Conservation (phyloP, 2,113 vertebrate genomes). For the Platysteira castanea region DNA sequence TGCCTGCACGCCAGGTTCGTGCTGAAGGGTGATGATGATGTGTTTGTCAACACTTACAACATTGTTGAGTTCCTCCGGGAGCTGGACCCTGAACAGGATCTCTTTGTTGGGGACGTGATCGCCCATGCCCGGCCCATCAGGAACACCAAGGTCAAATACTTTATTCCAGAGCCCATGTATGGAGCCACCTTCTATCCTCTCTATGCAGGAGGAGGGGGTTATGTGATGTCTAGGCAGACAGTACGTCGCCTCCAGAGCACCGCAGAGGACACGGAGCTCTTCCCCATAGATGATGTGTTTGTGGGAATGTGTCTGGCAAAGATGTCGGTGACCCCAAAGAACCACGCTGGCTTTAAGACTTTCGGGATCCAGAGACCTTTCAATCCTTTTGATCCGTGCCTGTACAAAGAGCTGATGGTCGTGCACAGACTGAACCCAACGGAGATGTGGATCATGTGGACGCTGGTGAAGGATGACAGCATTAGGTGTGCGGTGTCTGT, state of each 20-base stretch:
- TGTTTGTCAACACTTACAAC: slow-evolving; percentile 77
- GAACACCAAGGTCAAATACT: slow-evolving; percentile 75
- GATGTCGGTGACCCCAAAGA: slow-evolving; percentile 66
- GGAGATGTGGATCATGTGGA: slow-evolving; percentile 82
- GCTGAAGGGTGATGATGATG: slow-evolving; percentile 76
- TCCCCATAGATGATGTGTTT: slow-evolving; percentile 80
- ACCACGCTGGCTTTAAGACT: slow-evolving; percentile 77
- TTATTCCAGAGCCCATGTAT: slow-evolving; percentile 74
- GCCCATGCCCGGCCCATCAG: slow-evolving; percentile 70
- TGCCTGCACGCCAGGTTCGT: slow-evolving; percentile 62
- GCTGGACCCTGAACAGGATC: slow-evolving; percentile 60
- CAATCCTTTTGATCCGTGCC: slow-evolving; percentile 72
- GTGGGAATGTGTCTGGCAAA: slow-evolving; percentile 78
- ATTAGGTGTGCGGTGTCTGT: slow-evolving; percentile 48
- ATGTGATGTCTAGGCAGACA: slow-evolving; percentile 74
- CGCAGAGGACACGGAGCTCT: slow-evolving; percentile 60
- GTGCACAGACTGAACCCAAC: slow-evolving; percentile 73
- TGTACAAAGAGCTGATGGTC: slow-evolving; percentile 74
- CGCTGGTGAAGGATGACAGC: slow-evolving; percentile 65
- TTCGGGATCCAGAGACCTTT: slow-evolving; percentile 72
- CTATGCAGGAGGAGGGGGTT: slow-evolving; percentile 75
- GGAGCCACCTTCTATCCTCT: slow-evolving; percentile 65
- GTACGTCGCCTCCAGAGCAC: slow-evolving; percentile 47
- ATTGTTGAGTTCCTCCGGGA: slow-evolving; percentile 72
- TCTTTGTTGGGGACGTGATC: slow-evolving; percentile 77